These are phyloP conservation scores for Pachydiplax longipennis DNA, from an alignment of 2,888 invertebrate genomes.

Conservation along the genomic window DNA sequence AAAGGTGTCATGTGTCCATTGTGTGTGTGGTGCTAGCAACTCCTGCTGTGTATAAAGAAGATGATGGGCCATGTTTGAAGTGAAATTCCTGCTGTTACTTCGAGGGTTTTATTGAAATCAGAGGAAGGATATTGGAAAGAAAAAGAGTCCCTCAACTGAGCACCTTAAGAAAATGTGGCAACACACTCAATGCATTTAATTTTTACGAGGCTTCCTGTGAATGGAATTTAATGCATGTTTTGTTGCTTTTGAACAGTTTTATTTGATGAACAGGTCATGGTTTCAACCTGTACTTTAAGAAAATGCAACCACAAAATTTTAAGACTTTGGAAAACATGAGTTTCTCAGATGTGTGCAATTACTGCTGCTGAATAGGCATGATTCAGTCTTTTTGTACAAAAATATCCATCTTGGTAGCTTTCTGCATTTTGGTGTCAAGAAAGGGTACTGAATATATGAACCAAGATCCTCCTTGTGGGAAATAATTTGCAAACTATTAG, in stretches of 20 bases:
- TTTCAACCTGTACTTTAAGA: conserved; percentile 7
- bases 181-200: conserved; percentile 38
- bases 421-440: conserved; percentile 12
- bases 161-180: conserved; percentile 22
- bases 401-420: background rate
- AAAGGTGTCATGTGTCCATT: conserved; percentile 11
- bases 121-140: background rate
- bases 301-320: background rate
- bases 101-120: background rate
- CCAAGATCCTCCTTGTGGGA: background rate
- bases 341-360: background rate
- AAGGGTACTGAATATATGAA: background rate
- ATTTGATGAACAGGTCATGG: conserved; percentile 9
- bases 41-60: conserved; percentile 9
- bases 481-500: background rate
- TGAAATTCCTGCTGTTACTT: background rate
- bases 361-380: background rate
- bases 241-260: conserved; percentile 1
- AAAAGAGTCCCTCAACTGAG: background rate
- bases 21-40: conserved; percentile 31
- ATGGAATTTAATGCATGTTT: conserved; percentile 24
- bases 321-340: background rate
- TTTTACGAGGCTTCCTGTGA: conserved; percentile 21
- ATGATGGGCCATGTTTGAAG: conserved; percentile 23
- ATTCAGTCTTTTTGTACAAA: background rate